Evolutionary conservation across 1,140 invertebrate genomes (phyloP).

Genomic region (Caerostris extrusa): DNA sequence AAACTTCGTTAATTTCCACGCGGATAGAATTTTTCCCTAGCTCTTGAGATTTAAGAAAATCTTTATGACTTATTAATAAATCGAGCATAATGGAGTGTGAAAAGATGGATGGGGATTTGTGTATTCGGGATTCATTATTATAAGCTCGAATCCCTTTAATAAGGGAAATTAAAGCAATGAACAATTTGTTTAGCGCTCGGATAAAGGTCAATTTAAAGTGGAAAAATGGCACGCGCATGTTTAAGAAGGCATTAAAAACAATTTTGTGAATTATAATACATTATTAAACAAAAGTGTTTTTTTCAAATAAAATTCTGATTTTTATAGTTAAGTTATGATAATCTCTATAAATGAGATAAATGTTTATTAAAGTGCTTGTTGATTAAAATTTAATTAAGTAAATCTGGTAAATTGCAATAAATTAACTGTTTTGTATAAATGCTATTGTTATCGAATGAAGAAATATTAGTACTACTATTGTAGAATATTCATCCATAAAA

Average conservation of each 20-base stretch:
- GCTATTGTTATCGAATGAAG: too few species aligned
- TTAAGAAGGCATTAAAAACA: not conserved
- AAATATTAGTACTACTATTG: too few species aligned
- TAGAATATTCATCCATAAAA: too few species aligned
- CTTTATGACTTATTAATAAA: constrained; percentile 43
- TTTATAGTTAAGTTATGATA: too few species aligned
- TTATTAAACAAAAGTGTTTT: too few species aligned
- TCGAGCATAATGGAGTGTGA: constrained; percentile 37
- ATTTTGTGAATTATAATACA: not conserved
- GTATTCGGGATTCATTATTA: constrained; percentile 22
- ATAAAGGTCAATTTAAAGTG: not conserved
- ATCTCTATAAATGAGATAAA: too few species aligned
- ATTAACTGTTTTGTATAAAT: too few species aligned
- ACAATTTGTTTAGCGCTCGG: constrained; percentile 4
- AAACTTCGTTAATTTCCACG: constrained; percentile 35
- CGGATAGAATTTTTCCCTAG: constrained; percentile 14
- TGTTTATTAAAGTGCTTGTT: too few species aligned
- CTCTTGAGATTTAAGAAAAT: constrained; percentile 16
- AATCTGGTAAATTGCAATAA: too few species aligned
- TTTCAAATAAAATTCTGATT: too few species aligned
- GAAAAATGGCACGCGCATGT: not conserved
- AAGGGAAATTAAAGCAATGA: constrained; percentile 20
- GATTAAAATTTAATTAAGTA: too few species aligned
- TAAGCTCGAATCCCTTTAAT: not conserved
- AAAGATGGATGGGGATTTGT: constrained; percentile 13